Evolutionary conservation across 2,888 invertebrate genomes (phyloP), one percentile per base, ranked within the genome.

Genomic region (Temnothorax ravouxi): DNA sequence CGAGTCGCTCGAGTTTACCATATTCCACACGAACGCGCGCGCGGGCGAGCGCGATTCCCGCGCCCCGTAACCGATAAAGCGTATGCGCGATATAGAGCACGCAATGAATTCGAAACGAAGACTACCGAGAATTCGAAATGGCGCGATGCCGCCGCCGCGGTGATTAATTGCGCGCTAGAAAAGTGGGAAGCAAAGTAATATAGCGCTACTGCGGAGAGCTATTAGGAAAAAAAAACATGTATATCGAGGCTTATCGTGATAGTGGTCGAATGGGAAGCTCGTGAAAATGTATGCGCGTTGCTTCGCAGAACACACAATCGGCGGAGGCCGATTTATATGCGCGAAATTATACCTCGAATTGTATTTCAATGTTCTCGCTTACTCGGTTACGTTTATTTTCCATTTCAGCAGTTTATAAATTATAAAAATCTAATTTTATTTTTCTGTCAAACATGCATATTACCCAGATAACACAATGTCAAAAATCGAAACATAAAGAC

Each of bases 81-180:
- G 18, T 50, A 8, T 41, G 5, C 66, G 13, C 54, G 41, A 77
- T 77, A 77, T 54, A 77, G 66, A 44, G 34, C 75, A 50, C 54
- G 38, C 71, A 71, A 61, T 50, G 59, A 71, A 71, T 80, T 80
- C 79, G 47, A 59, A 71, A 80, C 59, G 25, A 80, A 34, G 59
- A 59, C 69, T 34, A 82, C 41, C 29, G 29, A 25, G 75, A 79
- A 79, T 59, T 76, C 64, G 62, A 66, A 77, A 69, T 67, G 84
- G 64, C 54, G 69, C 25, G 59, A 69, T 15, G 15, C 47, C 52
- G n/a, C 52, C 64, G 41, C 56, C 66, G 61, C 21, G 80, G 77
- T 84, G 86, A 88, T 84, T 83, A 86, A 86, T 86, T 74, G 80
- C n/a, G 29, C 54, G 62, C 72, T 71, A 52, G 41, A 64, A 76